These are phyloP conservation scores for Choloepus hoffmanni DNA, from an alignment of 2,113 vertebrate species.

Conservation along the genomic window DNA sequence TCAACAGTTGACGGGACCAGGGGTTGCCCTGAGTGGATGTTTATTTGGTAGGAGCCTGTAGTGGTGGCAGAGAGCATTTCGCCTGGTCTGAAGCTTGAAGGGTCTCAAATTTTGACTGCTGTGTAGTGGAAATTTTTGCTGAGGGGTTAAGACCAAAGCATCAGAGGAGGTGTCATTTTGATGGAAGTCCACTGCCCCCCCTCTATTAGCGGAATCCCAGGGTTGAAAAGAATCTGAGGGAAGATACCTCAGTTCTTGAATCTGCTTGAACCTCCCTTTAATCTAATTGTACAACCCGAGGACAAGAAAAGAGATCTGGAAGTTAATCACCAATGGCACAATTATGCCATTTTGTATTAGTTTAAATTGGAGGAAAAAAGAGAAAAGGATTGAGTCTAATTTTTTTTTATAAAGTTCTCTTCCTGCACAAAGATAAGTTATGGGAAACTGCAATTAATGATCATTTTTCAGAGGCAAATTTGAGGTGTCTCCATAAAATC, in stretches of 20 bases:
- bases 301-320: not conserved
- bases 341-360: not conserved
- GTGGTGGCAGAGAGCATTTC: fast-evolving
- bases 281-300: not conserved
- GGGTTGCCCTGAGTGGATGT: not conserved
- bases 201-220: not conserved
- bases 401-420: not conserved
- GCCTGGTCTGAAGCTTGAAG: not conserved
- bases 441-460: not conserved
- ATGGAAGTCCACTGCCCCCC: not conserved
- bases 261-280: not conserved
- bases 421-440: conserved; percentile 22
- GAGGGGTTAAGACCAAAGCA: not conserved
- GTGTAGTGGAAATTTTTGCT: not conserved
- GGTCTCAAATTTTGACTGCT: not conserved
- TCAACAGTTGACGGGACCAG: not conserved
- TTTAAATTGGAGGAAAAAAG: not conserved
- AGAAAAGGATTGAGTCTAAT: not conserved
- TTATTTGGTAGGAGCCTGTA: too few relatives aligned
- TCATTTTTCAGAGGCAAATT: conserved; percentile 2
- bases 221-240: too few relatives aligned
- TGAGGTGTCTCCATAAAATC: not conserved
- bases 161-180: not conserved
- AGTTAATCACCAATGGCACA: not conserved
- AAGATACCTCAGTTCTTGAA: fast-evolving